Evolutionary conservation across 2,888 invertebrate species (phyloP).

Genomic region (Watsonalla cultraria): DNA sequence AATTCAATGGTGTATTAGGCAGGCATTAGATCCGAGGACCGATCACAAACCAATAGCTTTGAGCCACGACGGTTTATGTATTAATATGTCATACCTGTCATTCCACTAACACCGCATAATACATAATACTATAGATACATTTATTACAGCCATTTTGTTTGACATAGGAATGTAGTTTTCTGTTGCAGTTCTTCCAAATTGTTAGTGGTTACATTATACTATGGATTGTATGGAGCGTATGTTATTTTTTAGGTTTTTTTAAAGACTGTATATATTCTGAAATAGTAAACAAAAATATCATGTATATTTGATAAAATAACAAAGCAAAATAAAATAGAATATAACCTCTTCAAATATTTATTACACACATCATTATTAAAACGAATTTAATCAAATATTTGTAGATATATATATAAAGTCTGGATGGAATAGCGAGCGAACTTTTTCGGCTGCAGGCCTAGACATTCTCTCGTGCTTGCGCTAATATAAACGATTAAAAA

Average conservation of each 20-base stretch:
- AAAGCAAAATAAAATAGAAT: slow-evolving; percentile 3
- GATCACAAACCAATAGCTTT: too few relatives aligned
- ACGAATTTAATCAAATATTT: too few relatives aligned
- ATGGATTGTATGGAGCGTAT: slow-evolving; percentile 31
- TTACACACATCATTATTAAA: too few relatives aligned
- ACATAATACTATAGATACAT: not conserved
- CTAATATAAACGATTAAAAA: too few relatives aligned
- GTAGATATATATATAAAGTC: too few relatives aligned
- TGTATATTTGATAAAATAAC: slow-evolving; percentile 8
- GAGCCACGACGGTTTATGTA: too few relatives aligned
- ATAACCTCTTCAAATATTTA: too few relatives aligned
- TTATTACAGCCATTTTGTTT: not conserved
- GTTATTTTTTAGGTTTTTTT: slow-evolving; percentile 72
- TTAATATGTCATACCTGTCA: too few relatives aligned
- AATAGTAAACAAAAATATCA: slow-evolving; percentile 63
- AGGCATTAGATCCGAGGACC: too few relatives aligned
- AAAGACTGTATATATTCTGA: slow-evolving; percentile 74
- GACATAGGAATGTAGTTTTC: slow-evolving; percentile 29
- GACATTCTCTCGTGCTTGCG: too few relatives aligned
- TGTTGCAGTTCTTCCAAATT: slow-evolving; percentile 17
- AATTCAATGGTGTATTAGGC: too few relatives aligned
- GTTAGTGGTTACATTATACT: slow-evolving; percentile 16
- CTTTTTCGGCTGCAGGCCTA: too few relatives aligned
- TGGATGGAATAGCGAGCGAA: not conserved
- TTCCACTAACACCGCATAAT: not conserved